Evolutionary conservation across 2,888 invertebrate genomes (phyloP).

Genomic region (Eristalinus aeneus): DNA sequence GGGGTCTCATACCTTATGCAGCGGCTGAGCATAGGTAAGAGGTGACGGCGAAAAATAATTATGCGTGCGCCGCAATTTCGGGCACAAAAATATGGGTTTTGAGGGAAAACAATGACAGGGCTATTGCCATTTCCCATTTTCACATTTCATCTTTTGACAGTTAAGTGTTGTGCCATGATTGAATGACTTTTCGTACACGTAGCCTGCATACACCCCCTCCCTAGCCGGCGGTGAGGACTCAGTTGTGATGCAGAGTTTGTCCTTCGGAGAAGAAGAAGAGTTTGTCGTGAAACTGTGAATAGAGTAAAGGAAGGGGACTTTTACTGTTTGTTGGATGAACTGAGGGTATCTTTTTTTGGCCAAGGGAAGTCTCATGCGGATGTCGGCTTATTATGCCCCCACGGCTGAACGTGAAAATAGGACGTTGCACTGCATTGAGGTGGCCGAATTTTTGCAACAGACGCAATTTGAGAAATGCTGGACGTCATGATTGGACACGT

Average conservation of each 20-base stretch:
- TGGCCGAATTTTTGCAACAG: neutral
- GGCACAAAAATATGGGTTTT: conserved; percentile 27
- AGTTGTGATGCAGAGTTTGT: neutral
- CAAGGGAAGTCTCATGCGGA: neutral
- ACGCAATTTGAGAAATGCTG: neutral
- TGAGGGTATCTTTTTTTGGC: neutral
- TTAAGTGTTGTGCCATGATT: conserved; percentile 33
- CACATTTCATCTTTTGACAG: conserved; percentile 64
- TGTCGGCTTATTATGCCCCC: neutral
- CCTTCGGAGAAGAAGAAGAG: too few species aligned
- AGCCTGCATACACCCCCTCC: neutral
- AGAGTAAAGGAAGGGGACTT: neutral
- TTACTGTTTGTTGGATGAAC: neutral
- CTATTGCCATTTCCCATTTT: conserved; percentile 41
- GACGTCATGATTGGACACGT: neutral
- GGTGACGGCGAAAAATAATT: conserved; percentile 44
- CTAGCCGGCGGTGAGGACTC: too few species aligned
- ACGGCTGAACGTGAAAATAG: neutral
- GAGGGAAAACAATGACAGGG: conserved; percentile 38
- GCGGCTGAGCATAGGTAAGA: conserved; percentile 11
- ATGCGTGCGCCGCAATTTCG: conserved; percentile 50
- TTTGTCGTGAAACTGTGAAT: too few species aligned
- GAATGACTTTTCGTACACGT: conserved; percentile 26
- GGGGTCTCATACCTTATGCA: neutral
- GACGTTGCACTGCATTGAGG: neutral